phyloP scores from a whole-genome alignment of 2,113 vertebrate species.

The Cairina moschata region DNA sequence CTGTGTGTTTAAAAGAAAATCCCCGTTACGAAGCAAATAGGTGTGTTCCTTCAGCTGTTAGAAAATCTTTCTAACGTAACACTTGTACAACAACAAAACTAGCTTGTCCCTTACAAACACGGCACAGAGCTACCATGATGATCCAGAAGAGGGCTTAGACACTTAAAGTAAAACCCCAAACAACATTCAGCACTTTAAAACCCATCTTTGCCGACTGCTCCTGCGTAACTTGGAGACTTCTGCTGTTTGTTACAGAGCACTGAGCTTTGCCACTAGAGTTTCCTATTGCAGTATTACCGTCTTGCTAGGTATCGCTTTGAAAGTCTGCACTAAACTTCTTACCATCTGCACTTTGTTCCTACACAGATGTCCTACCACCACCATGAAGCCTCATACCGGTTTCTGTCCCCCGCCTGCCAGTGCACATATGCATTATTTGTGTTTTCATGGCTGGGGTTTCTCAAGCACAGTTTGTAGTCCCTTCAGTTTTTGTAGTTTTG shows the following conservation, averaged over 20 bases:
- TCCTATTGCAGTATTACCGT: neutral
- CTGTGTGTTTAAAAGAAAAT: neutral
- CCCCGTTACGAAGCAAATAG: neutral
- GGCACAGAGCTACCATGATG: neutral
- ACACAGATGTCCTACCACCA: neutral
- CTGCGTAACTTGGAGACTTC: neutral
- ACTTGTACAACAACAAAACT: neutral
- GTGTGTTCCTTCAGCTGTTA: neutral
- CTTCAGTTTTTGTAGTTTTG: neutral
- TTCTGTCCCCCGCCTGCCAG: neutral
- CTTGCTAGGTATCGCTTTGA: rapidly evolving
- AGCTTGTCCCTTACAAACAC: neutral
- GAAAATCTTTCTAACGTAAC: neutral
- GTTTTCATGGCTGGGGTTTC: neutral
- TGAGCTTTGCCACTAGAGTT: neutral
- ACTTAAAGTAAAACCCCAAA: conserved; percentile 6
- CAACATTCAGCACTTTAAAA: neutral
- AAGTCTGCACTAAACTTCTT: neutral
- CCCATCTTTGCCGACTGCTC: neutral
- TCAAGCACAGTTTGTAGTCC: neutral
- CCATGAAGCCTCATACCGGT: neutral
- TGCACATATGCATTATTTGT: neutral
- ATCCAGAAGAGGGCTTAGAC: conserved; percentile 1
- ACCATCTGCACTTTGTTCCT: neutral
- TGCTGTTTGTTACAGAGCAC: neutral